phyloP scores from a whole-genome alignment of 2,113 vertebrate genomes.

The Glareola pratincola region DNA sequence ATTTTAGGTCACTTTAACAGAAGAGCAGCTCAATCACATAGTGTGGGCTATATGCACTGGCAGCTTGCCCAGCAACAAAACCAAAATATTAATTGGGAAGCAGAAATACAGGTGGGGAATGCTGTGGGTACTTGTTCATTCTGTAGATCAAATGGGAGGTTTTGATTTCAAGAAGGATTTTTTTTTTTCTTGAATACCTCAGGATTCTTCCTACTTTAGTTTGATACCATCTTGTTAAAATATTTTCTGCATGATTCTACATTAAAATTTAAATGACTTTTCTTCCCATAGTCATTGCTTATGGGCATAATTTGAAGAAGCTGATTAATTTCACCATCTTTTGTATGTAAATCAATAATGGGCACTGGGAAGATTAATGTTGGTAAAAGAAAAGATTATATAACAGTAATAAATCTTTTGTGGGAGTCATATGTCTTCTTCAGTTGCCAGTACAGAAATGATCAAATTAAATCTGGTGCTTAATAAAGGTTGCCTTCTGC shows the following conservation, averaged over 20 bases:
- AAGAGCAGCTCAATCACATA: background rate
- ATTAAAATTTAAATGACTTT: constrained; percentile 58
- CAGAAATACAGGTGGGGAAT: background rate
- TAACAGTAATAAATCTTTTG: background rate
- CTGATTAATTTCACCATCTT: constrained; percentile 45
- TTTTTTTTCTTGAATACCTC: background rate
- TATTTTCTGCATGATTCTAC: constrained; percentile 44
- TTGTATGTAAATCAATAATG: background rate
- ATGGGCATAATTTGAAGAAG: constrained; percentile 43
- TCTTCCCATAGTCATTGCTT: background rate
- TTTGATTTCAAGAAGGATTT: background rate
- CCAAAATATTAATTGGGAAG: constrained; percentile 20
- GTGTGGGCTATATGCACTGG: background rate
- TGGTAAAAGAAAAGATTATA: constrained; percentile 3
- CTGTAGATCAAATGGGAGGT: background rate
- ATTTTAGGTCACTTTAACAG: constrained; percentile 26
- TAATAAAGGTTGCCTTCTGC: background rate
- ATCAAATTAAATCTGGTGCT: background rate
- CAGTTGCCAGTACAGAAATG: background rate
- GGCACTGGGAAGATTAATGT: constrained; percentile 29
- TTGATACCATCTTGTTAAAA: constrained; percentile 30
- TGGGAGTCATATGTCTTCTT: background rate
- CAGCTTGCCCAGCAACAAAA: constrained; percentile 12
- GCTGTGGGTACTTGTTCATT: background rate
- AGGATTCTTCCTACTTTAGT: background rate